Conservation (phyloP, 2,888 invertebrate genomes). For the Torymus aiolomorphi region DNA sequence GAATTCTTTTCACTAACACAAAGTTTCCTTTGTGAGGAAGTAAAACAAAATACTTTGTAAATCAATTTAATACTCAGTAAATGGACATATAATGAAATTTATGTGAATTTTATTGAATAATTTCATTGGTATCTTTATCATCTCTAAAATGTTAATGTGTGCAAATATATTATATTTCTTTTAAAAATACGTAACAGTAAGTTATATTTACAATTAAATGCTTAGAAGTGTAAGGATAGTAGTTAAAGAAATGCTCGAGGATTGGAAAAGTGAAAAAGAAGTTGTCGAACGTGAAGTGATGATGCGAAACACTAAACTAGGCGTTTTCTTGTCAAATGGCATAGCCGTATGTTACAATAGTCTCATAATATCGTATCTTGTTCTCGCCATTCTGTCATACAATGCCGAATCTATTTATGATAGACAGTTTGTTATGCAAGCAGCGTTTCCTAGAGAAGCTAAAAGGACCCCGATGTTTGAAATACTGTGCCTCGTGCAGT, state of each 20-base stretch:
- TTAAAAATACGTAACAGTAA: conserved; percentile 28
- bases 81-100: too few species aligned
- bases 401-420: not conserved
- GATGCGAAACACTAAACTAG: not conserved
- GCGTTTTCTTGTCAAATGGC: not conserved
- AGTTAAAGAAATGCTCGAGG: conserved; percentile 15
- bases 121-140: too few species aligned
- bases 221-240: conserved; percentile 16
- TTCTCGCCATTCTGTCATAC: conserved; percentile 7
- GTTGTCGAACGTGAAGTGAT: conserved; percentile 10
- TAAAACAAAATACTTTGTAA: too few species aligned
- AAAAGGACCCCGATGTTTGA: conserved; percentile 29
- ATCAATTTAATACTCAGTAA: too few species aligned
- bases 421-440: conserved; percentile 28
- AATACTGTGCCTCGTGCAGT: conserved; percentile 7
- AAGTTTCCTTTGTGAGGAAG: too few species aligned
- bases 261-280: conserved; percentile 21
- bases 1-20: too few species aligned
- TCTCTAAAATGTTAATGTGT: too few species aligned
- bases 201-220: too few species aligned
- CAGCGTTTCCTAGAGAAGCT: conserved; percentile 10
- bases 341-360: conserved; percentile 27
- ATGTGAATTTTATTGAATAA: too few species aligned
- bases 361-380: conserved; percentile 3
- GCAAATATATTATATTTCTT: too few species aligned